Evolutionary conservation across 2,797 vertebrate genomes (phyloP).

Genomic region (Petrocephalus sullivani): DNA sequence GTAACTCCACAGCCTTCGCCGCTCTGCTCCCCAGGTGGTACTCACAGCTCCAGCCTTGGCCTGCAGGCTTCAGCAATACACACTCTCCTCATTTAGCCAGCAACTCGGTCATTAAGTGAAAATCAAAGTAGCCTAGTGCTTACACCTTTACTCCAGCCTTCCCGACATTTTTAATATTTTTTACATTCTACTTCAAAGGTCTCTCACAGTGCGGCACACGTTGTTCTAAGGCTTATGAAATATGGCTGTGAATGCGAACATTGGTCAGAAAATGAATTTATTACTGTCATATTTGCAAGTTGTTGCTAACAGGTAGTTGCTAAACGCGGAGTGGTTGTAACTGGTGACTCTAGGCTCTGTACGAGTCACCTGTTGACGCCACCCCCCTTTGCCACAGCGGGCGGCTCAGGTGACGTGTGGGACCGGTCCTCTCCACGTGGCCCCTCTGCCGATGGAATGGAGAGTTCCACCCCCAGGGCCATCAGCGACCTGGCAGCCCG

Average conservation of each 20-base stretch:
- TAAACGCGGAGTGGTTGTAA: background rate
- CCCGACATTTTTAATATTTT: background rate
- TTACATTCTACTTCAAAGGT: background rate
- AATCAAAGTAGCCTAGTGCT: background rate
- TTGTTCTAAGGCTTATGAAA: background rate
- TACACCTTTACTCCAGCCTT: background rate
- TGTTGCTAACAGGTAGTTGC: background rate
- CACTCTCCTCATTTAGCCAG: background rate
- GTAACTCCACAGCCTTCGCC: background rate
- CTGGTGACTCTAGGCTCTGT: background rate
- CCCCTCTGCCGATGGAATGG: slow-evolving; percentile 57
- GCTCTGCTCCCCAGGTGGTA: background rate
- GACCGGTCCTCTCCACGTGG: slow-evolving; percentile 57
- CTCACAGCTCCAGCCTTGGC: background rate
- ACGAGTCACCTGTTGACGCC: background rate
- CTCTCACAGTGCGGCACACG: background rate
- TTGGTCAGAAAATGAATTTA: background rate
- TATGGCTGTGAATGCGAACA: background rate
- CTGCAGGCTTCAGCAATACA: background rate
- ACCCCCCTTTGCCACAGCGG: slow-evolving; percentile 54
- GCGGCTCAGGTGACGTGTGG: slow-evolving; percentile 62
- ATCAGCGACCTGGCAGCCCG: slow-evolving; percentile 92
- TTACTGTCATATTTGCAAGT: background rate
- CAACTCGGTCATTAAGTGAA: background rate
- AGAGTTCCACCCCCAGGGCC: slow-evolving; percentile 77